A percentile compares a stretch with the other conserved stretches of the same genome.
phyloP scores from a whole-genome alignment of 1,140 invertebrate species.

The Meloidogyne chitwoodi region DNA sequence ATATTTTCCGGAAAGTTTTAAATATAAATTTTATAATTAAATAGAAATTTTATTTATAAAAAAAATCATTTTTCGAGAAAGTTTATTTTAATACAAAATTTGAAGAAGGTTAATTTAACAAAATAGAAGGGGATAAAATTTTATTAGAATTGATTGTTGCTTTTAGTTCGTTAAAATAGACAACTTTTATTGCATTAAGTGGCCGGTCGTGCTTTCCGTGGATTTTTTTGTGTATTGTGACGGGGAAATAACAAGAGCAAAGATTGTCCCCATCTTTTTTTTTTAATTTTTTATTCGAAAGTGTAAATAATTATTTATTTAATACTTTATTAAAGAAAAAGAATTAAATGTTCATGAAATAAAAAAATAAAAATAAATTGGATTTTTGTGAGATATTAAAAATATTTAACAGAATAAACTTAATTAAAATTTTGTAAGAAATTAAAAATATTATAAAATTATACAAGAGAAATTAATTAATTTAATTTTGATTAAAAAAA shows the following conservation, averaged over 20 bases:
- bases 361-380: background rate
- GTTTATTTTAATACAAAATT: background rate
- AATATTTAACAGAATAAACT: too few species aligned
- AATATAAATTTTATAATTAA: too few species aligned
- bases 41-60: background rate
- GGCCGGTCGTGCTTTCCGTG: background rate
- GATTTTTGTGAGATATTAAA: too few species aligned
- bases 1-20: too few species aligned
- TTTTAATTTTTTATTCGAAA: background rate
- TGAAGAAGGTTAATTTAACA: background rate
- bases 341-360: background rate
- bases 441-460: too few species aligned
- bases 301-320: background rate
- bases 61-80: background rate
- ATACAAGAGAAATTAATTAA: too few species aligned
- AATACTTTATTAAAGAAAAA: background rate
- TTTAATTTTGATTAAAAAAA: too few species aligned
- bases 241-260: background rate
- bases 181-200: background rate
- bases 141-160: constrained; percentile 1
- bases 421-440: too few species aligned
- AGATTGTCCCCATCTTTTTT: background rate
- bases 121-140: background rate
- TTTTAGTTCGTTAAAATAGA: background rate
- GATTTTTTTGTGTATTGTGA: background rate